phyloP scores from a whole-genome alignment of 2,888 invertebrate genomes.

The Pammene fasciana region DNA sequence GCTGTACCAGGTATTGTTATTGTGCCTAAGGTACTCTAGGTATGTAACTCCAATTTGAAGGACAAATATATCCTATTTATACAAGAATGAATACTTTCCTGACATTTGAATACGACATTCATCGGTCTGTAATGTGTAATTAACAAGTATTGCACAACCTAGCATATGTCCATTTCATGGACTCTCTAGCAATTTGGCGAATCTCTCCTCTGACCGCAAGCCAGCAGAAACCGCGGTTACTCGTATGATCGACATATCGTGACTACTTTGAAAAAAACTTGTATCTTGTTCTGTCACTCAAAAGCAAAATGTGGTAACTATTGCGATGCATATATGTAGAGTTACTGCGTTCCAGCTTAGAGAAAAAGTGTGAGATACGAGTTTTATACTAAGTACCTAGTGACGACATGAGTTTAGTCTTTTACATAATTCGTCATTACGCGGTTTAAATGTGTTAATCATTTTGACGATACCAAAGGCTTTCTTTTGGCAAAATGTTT shows the following conservation, averaged over 20 bases:
- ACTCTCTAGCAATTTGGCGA: conserved; percentile 11
- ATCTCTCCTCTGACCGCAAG: conserved; percentile 23
- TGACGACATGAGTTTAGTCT: background rate
- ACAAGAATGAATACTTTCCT: too few species aligned
- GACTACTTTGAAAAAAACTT: too few species aligned
- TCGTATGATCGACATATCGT: background rate
- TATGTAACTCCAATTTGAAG: too few species aligned
- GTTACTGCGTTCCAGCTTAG: too few species aligned
- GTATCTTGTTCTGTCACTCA: too few species aligned
- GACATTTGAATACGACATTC: background rate
- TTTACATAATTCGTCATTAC: conserved; percentile 22
- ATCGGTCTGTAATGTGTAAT: background rate
- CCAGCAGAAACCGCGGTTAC: background rate
- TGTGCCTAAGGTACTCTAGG: too few species aligned
- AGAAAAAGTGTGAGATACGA: too few species aligned
- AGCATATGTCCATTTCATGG: background rate
- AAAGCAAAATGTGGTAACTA: too few species aligned
- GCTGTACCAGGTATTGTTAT: too few species aligned
- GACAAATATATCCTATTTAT: too few species aligned
- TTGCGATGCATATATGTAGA: too few species aligned
- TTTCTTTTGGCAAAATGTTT: conserved; percentile 11
- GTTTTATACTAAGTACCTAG: too few species aligned
- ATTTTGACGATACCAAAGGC: background rate
- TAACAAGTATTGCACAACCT: background rate
- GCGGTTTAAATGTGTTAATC: background rate